Percentiles rank a stretch among this genome's conserved stretches.
phyloP scores from a whole-genome alignment of 2,113 vertebrate genomes.

The Leucopternis melanops region DNA sequence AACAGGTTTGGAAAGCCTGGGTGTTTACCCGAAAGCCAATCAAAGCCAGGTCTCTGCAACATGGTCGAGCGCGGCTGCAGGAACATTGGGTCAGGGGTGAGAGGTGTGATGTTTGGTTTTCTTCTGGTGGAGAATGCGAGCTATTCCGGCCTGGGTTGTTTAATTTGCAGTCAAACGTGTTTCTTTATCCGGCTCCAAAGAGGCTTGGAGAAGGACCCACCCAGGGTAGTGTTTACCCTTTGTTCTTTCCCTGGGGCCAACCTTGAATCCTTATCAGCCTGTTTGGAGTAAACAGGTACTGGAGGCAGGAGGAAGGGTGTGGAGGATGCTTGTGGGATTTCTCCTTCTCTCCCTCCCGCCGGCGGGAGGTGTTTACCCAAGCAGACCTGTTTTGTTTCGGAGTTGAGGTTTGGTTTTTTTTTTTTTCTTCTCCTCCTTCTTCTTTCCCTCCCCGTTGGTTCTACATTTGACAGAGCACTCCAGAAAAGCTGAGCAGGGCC shows the following conservation, averaged over 20 bases:
- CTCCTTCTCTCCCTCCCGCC: slow-evolving; percentile 8
- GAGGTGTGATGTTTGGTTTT: slow-evolving; percentile 72
- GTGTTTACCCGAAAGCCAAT: slow-evolving; percentile 64
- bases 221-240: slow-evolving; percentile 71
- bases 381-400: slow-evolving; percentile 19
- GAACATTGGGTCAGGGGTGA: slow-evolving; percentile 72
- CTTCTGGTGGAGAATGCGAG: slow-evolving; percentile 69
- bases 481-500: background rate
- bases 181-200: slow-evolving; percentile 64
- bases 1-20: slow-evolving; percentile 60
- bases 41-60: slow-evolving; percentile 57
- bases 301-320: slow-evolving; percentile 61
- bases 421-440: background rate
- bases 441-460: background rate
- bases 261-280: slow-evolving; percentile 69
- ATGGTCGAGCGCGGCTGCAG: slow-evolving; percentile 8
- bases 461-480: background rate
- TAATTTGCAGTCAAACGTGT: slow-evolving; percentile 69
- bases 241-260: slow-evolving; percentile 71
- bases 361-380: slow-evolving; percentile 16
- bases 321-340: slow-evolving; percentile 65
- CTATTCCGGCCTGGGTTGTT: slow-evolving; percentile 60
- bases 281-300: slow-evolving; percentile 66
- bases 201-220: slow-evolving; percentile 63
- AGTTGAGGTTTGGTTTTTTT: background rate